Base-by-base conservation (phyloP, 2,797 vertebrate species). In the Australoheros facetus region DNA sequence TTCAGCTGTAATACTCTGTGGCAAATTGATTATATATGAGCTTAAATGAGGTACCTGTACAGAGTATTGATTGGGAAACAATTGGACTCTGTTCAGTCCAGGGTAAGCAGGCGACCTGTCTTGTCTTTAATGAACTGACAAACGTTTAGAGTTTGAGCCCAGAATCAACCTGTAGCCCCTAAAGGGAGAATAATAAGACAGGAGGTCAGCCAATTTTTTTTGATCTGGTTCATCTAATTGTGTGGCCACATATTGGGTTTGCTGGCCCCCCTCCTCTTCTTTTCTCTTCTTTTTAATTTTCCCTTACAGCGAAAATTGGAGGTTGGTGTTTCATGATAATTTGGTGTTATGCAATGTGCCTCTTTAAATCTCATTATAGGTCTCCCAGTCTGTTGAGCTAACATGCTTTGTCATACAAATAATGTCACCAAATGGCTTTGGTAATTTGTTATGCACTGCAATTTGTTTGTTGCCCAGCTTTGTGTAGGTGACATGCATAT, bases 1-100 rank as follows among this genome's bases (percentile, higher is more conserved):
- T 84, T 85, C 19, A 45, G 39, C 73, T 66, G 37, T 77, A 79
- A 88, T 60, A 57, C 62, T 83, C 26, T 56, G 64, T 79, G 56
- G 79, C 26, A 83, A 90, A 89, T 86, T 87, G 87, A 89, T 90
- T 85, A 79, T 82, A 84, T 84, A 82, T 88, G 86, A 89, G 80
- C 56, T 69, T 28, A 62, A 88, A 58, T 81, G 58, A 88, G 79
- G 85, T 74, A 80, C 66, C 83, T 87, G 79, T 80, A 81, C 57
- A 51, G 81, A 56, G 64, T 80, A 92, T 90, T 77, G 90, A 91
- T 87, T 79, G 48, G 59, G 39, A 81, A 82, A 82, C 75, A 78
- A 73, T 42, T 80, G 79, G 48, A 59, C 55, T 82, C 73, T 72
- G 70, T 73, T 83, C 32, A 13, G 54, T 23, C 48, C 17, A 14